Percentiles rank a stretch among this genome's conserved stretches.
Conservation (phyloP, 2,888 invertebrate species). For the Phytoseiulus persimilis region DNA sequence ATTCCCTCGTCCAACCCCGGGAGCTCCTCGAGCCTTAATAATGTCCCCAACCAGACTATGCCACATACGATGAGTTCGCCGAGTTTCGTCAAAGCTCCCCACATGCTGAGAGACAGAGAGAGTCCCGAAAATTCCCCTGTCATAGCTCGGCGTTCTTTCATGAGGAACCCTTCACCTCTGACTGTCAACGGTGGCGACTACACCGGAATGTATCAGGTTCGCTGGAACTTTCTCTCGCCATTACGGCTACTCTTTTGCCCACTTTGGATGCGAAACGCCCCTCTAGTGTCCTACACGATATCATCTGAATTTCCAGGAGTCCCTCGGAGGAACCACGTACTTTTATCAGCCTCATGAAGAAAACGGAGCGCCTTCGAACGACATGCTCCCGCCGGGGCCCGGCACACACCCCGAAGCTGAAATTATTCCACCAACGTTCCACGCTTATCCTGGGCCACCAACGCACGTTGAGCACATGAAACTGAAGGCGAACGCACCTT, state of each 20-base stretch:
- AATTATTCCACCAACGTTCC: slow-evolving; percentile 50
- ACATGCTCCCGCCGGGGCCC: slow-evolving; percentile 39
- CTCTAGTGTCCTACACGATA: no score
- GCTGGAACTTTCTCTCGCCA: no score
- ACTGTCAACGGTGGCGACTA: slow-evolving; percentile 38
- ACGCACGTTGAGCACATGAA: slow-evolving; percentile 52
- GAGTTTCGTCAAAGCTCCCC: neutral
- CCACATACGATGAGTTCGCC: slow-evolving; percentile 9
- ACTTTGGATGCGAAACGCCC: no score
- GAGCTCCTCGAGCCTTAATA: slow-evolving; percentile 20
- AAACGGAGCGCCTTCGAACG: slow-evolving; percentile 16
- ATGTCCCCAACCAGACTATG: slow-evolving; percentile 20
- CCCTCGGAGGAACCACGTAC: slow-evolving; percentile 78
- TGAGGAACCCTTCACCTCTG: slow-evolving; percentile 23
- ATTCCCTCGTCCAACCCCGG: neutral
- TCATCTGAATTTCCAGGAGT: slow-evolving; percentile 48
- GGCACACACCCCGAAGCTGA: slow-evolving; percentile 17
- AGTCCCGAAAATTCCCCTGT: slow-evolving; percentile 35
- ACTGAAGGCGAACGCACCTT: slow-evolving; percentile 51
- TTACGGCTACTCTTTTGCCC: no score
- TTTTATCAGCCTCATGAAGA: slow-evolving; percentile 58
- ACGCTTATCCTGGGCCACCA: slow-evolving; percentile 50
- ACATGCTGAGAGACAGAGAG: slow-evolving; percentile 16
- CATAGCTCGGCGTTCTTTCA: slow-evolving; percentile 21
- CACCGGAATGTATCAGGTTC: slow-evolving; percentile 34